Evolutionary conservation across 1,140 invertebrate species (phyloP), one percentile per base, ranked within the genome.

Genomic region (Bactericera cockerelli): DNA sequence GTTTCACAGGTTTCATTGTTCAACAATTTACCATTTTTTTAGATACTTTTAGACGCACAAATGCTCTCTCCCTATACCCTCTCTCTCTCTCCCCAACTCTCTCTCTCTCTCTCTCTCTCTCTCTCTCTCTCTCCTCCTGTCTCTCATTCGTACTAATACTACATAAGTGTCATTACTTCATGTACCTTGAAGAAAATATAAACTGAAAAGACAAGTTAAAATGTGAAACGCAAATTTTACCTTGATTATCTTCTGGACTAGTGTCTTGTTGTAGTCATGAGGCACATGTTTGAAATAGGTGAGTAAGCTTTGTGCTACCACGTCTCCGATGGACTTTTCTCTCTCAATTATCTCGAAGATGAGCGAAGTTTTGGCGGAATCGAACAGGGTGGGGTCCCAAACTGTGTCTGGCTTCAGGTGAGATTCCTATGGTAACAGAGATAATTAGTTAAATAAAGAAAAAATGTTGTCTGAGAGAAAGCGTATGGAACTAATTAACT

Each of bases 301-400:
- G 2, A 82, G 67, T 10, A 93, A 69, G 0, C 87, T 88, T 59
- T 86, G 77, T 14, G 70, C 66, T 1, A 87, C 80, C 1, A 84
- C 76, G 66, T 83, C 78, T 0, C 83, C 78, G 1, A 91, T 79
- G 58, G 81, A 86, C 64, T 87, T 84, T 70, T 92, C 86, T 61
- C 79, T 72, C 61, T 85, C 80, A 59, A 93, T 86, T 8, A 90
- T 79, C 68, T 92, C 83, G 72, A 85, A 93, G 42, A 93, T 81
- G 1, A 90, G 70, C 11, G 88, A 90, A 65, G 87, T 87, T 67
- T 83, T 86, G 0, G 88, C 89, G 0, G 87, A 86, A 64, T 86
- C 85, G 59, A 92, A 80, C 33, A 92, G 71, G 53, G 83, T 77
- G 24, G 76, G 72, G 49, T 88, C 83, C 78, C 89, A 87, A 33